Evolutionary conservation across 2,113 vertebrate species (phyloP), one percentile per base, ranked within the genome.

Genomic region (Paralichthys olivaceus): DNA sequence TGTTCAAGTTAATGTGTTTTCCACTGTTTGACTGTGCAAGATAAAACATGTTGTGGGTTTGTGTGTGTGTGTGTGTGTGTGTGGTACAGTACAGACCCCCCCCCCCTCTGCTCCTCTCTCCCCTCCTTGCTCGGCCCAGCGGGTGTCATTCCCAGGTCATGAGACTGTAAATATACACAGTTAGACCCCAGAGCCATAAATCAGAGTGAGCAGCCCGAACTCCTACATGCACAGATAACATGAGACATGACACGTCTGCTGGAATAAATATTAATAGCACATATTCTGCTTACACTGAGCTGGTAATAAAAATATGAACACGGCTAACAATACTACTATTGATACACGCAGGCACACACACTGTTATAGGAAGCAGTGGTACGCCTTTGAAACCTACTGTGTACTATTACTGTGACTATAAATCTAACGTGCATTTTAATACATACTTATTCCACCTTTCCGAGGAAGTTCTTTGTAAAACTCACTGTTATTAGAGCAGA

Each of bases 101-200:
- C 73, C 88, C 53, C 51, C 5, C 49, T 8, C 91, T 88, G 72
- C 85, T 93, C 93, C 94, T 94, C 91, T 91, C 93, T 89, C 91
- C 94, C 94, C 92, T 87, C 92, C 94, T 92, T 87, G 87, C 90
- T 94, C 90, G 91, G 95, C 93, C 94, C 73, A 75, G 92, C 88
- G 95, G 84, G 90, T 92, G 91, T 92, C 87, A 89, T 95, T 94
- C 95, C 93, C 94, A 94, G 96, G 97, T 97, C 97, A 97, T 93
- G 94, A 96, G 96, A 97, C 96, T 98, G 96, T 97, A 98, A 98
- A 97, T 97, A 98, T 95, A 97, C 96, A 95, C 89, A 91, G 93
- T 66, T 75, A 89, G 94, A 94, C 93, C 76, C 94, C 93, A 80
- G 87, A 92, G 92, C 87, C 94, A 95, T 98, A 97, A 97, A 98